Percentiles rank a stretch among this genome's conserved stretches.
phyloP scores from a whole-genome alignment of 2,888 invertebrate species.

The Therioaphis trifolii region DNA sequence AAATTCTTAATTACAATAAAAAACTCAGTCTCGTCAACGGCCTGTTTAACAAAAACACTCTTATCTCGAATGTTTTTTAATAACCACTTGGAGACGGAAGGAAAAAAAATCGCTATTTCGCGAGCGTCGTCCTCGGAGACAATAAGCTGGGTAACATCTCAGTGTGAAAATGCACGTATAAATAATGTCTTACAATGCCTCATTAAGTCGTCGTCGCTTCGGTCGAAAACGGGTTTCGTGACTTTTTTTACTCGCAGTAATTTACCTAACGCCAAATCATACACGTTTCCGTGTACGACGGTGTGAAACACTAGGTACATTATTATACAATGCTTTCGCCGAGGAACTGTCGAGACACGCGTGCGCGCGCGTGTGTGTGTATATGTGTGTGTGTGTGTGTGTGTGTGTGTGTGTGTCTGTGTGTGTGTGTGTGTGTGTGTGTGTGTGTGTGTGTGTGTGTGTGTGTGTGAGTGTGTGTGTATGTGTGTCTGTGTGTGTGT shows the following conservation, averaged over 20 bases:
- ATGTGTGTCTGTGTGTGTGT: no score
- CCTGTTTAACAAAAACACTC: background rate
- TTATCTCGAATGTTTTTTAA: background rate
- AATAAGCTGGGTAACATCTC: background rate
- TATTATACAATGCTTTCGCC: no score
- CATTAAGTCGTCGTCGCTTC: background rate
- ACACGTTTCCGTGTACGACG: background rate
- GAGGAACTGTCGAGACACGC: no score
- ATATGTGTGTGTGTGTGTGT: no score
- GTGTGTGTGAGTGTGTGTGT: no score
- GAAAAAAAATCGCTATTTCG: background rate
- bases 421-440: no score
- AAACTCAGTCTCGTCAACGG: no score
- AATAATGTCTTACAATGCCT: conserved; percentile 29
- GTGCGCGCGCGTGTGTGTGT: no score
- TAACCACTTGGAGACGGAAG: background rate
- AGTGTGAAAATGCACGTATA: conserved; percentile 5
- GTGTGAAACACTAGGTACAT: no score
- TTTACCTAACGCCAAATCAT: background rate
- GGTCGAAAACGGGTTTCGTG: background rate
- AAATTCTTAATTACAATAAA: no score
- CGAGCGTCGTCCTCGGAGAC: background rate
- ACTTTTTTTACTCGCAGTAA: background rate
- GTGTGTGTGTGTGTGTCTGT: no score
- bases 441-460: no score